These are phyloP conservation scores for Zenarchopterus dispar DNA, from an alignment of 2,797 vertebrate genomes.

Conservation along the genomic window DNA sequence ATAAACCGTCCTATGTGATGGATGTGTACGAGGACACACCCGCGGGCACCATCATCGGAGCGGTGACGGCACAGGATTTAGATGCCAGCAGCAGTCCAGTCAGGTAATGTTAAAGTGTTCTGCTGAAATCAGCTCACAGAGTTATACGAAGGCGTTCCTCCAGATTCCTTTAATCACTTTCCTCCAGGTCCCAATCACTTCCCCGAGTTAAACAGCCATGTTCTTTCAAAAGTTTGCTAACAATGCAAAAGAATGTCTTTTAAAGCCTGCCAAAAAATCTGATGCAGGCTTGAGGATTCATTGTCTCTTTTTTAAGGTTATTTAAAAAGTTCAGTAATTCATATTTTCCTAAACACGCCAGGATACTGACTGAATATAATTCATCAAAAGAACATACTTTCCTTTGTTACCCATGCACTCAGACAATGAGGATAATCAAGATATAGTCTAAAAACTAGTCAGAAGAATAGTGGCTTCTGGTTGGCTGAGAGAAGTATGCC, in stretches of 20 bases:
- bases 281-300: no score
- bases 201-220: neutral
- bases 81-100: slow-evolving; percentile 92
- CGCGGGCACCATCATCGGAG: slow-evolving; percentile 93
- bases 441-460: neutral
- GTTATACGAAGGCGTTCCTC: neutral
- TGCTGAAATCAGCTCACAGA: slow-evolving; percentile 12
- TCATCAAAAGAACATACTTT: neutral
- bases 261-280: neutral
- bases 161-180: neutral
- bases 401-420: neutral
- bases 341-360: neutral
- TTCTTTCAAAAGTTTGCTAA: neutral
- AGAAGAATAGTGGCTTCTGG: neutral
- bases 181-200: neutral
- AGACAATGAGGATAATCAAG: neutral
- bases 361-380: no score
- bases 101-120: slow-evolving; percentile 82
- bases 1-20: slow-evolving; percentile 92
- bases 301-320: neutral
- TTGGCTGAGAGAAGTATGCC: neutral
- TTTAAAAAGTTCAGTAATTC: neutral
- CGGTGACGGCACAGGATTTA: slow-evolving; percentile 95
- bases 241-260: neutral
- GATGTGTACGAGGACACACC: slow-evolving; percentile 97